A percentile compares a stretch with the other conserved stretches of the same genome.
Conservation (phyloP, 2,113 vertebrate species). For the Campylomormyrus tamandua region DNA sequence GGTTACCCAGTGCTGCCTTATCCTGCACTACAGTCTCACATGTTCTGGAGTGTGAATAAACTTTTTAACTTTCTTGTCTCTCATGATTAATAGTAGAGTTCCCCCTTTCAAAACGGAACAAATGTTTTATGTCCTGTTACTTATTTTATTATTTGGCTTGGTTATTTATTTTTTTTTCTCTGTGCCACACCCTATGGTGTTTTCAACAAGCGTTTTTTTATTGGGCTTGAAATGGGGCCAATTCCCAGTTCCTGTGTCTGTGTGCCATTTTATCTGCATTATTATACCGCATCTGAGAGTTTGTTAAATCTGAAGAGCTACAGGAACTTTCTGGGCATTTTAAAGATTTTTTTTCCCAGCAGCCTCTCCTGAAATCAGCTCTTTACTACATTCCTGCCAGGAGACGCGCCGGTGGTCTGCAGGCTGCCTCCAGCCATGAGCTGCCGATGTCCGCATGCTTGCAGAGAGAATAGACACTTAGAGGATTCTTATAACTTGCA, state of each 20-base stretch:
- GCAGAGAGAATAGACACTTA: neutral
- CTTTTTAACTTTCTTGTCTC: neutral
- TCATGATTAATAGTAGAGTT: neutral
- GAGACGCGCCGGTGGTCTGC: neutral
- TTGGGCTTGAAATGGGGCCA: neutral
- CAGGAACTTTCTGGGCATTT: neutral
- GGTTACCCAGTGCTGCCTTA: neutral
- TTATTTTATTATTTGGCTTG: neutral
- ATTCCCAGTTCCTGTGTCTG: neutral
- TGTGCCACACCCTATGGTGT: neutral
- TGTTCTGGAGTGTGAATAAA: too few species aligned
- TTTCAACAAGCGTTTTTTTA: neutral
- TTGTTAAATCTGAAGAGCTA: neutral
- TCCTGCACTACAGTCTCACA: neutral
- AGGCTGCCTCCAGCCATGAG: neutral
- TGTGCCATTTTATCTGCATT: constrained; percentile 22
- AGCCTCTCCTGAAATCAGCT: neutral
- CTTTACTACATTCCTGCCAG: neutral
- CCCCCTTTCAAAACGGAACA: neutral
- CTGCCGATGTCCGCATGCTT: neutral
- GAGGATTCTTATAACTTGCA: neutral
- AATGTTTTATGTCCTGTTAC: neutral
- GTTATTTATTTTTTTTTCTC: neutral
- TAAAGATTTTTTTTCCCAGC: neutral
- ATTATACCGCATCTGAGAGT: constrained; percentile 3